Percentiles rank a stretch among this genome's conserved stretches.
phyloP scores from a whole-genome alignment of 2,888 invertebrate genomes.

The Bellardia bayeri region DNA sequence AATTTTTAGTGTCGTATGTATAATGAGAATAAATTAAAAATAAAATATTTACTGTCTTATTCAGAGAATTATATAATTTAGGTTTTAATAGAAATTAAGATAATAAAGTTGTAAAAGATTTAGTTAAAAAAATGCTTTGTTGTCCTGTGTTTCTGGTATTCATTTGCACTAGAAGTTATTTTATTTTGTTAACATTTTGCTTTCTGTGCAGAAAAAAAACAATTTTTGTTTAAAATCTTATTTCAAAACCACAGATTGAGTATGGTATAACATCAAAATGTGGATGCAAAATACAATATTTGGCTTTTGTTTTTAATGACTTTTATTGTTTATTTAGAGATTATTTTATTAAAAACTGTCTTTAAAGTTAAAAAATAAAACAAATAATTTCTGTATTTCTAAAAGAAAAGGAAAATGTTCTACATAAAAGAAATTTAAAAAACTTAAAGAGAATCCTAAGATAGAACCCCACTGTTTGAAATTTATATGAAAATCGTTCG shows the following conservation, averaged over 20 bases:
- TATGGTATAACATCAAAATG: conserved; percentile 1
- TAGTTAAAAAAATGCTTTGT: neutral
- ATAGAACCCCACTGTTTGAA: too few species aligned
- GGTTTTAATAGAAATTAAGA: too few species aligned
- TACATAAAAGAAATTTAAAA: too few species aligned
- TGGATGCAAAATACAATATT: conserved; percentile 1
- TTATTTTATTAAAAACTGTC: neutral
- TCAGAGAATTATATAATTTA: too few species aligned
- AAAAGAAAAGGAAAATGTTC: too few species aligned
- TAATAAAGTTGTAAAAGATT: too few species aligned
- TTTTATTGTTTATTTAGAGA: neutral
- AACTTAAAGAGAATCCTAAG: too few species aligned
- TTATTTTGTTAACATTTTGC: neutral
- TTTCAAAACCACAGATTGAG: conserved; percentile 2
- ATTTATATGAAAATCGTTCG: too few species aligned
- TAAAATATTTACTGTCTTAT: neutral
- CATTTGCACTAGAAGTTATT: conserved; percentile 5
- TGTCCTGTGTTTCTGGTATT: neutral
- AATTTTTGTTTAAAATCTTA: conserved; percentile 9
- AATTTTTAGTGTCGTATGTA: neutral
- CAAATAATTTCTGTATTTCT: too few species aligned
- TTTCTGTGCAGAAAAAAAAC: neutral
- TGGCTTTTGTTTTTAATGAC: neutral
- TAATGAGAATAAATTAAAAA: neutral
- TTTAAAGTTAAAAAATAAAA: too few species aligned